Evolutionary conservation across 2,888 invertebrate genomes (phyloP), one percentile per base, ranked within the genome.

Genomic region (Ochropleura leucogaster): DNA sequence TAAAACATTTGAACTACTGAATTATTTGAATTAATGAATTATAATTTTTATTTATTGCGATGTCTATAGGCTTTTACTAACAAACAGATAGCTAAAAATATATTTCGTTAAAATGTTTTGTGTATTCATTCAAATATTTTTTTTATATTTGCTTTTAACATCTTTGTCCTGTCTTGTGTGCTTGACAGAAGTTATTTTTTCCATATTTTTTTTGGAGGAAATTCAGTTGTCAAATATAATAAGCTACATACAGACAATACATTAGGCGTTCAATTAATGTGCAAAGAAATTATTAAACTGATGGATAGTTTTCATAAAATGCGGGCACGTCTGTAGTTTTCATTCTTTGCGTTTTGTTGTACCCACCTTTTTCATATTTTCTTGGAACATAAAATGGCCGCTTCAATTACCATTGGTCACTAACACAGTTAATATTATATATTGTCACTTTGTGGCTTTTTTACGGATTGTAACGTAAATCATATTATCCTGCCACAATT

Each of bases 41-140:
- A 4, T 77, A 63, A 49, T 68, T 71, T 72, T 83, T 78, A 84
- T 76, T 84, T 86, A 85, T 81, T 85, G 76, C 81, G 46, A 12
- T 86, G 74, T 86, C 10, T 68, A 64, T 69, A 76, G 59, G 69
- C 76, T 84, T 81, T 67, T 70, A 71, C 62, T 77, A 75, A 80
- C 47, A 75, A 69, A 20, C 18, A 68, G n/a, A 64, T 51, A n/a
- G 14, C 16, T 60, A 30, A 66, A 83, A 72, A 16, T 73, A 83
- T 80, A 79, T 80, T 80, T 80, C 79, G 83, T 80, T 80, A 69
- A 40, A 71, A 59, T 46, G 20, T 72, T 65, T 82, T 71, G 20
- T 73, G n/a, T 51, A 46, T 53, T 60, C 9, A 40, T 72, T 20
- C 7, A 18, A 4, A 0, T 55, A 4, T 69, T 6, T 49, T 2